A percentile compares a stretch with the other conserved stretches of the same genome.
phyloP scores from a whole-genome alignment of 2,888 invertebrate genomes.

The Drosophila diplacantha region DNA sequence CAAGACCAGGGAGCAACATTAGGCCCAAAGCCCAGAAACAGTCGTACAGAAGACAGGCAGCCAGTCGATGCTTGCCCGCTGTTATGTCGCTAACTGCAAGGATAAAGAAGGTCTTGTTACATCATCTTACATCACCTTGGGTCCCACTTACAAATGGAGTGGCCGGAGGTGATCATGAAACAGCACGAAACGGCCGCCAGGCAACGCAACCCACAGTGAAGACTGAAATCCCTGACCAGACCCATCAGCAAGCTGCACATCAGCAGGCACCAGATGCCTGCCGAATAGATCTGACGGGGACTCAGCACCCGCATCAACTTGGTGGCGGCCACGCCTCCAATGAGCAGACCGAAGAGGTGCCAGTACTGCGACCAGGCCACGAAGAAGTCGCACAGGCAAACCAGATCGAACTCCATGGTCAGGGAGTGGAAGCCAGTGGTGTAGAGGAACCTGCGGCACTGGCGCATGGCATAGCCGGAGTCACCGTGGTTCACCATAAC shows the following conservation, averaged over 20 bases:
- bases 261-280: constrained; percentile 76
- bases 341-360: constrained; percentile 78
- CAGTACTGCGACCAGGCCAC: constrained; percentile 78
- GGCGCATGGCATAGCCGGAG: constrained; percentile 44
- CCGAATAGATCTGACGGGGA: constrained; percentile 75
- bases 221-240: constrained; percentile 73
- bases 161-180: constrained; percentile 77
- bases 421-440: constrained; percentile 72
- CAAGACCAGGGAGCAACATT: constrained; percentile 76
- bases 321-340: constrained; percentile 77
- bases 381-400: constrained; percentile 76
- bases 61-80: constrained; percentile 73
- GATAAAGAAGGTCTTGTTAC: neutral
- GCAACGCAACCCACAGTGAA: constrained; percentile 77
- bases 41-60: constrained; percentile 76
- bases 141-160: constrained; percentile 75
- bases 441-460: constrained; percentile 70
- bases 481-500: constrained; percentile 53
- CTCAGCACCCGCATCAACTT: constrained; percentile 75
- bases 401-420: constrained; percentile 77
- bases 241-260: constrained; percentile 76
- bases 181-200: constrained; percentile 77
- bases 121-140: neutral
- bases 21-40: constrained; percentile 78
- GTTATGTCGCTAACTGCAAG: constrained; percentile 77